Base-by-base conservation (phyloP, 64 coral and sea anemone species). In the Orbicella faveolata region DNA sequence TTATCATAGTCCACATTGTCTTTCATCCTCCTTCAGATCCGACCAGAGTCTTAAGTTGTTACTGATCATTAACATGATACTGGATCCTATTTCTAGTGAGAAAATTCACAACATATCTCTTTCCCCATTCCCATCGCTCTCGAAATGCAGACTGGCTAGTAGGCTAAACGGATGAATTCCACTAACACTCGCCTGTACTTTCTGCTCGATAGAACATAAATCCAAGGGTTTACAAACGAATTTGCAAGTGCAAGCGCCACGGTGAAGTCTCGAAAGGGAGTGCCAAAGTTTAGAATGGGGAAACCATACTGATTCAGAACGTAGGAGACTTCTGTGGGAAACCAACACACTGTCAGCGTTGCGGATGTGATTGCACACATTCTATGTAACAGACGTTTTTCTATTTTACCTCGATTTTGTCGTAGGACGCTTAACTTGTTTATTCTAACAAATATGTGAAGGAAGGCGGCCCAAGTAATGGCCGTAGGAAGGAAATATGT, bases 261-360 rank as follows among this genome's bases (percentile, higher is more conserved):
- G 12, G 82, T 85, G 14, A 85, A 85, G 6, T 85, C 82, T 4
- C 82, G 82, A 72, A 85, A 73, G 7, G 82, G 82, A 17, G 82
- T 85, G 20, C 82, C 64, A 52, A 84, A 84, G 64, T 84, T 52
- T 3, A 84, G 82, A 84, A 84, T 30, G 2, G 82, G 63, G 41
- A 84, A 84, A 2, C 82, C 82, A 70, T 76, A 77, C 34, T 88
- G 86, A 16, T 88, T 88, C 14, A 88, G 36, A 23, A 88, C 2
- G 21, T 78, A 88, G 57, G 5, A 88, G 52, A 65, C 59, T 36
- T 88, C 86, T 88, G 86, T 88, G 1, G 86, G 86, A 61, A 88
- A 88, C 86, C 86, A 88, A 48, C 73, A 88, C 18, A 88, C 52
- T 14, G 86, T 88, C 13, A 88, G 48, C 73, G 76, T 61, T 30